Conservation (phyloP, 2,113 vertebrate species). For the Saguinus midas region DNA sequence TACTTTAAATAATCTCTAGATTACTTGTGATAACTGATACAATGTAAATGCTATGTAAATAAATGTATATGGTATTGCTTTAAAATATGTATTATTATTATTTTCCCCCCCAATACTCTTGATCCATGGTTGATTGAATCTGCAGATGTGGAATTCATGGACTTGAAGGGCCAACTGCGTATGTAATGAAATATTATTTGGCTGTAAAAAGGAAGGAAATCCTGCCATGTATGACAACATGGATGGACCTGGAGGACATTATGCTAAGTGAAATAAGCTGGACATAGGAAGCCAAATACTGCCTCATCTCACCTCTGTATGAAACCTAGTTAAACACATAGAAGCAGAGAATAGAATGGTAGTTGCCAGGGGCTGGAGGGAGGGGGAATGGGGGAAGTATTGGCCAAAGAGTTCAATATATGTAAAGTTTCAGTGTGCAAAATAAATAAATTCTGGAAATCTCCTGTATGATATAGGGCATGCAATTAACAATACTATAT, state of each 20-base stretch:
- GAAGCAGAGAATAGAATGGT: no score
- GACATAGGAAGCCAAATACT: neutral
- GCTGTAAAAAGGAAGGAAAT: neutral
- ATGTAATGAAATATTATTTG: neutral
- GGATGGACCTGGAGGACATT: neutral
- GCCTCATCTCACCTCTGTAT: neutral
- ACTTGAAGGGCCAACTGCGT: neutral
- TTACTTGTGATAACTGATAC: neutral
- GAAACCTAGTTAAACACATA: neutral
- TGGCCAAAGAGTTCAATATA: neutral
- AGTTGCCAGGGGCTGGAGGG: neutral
- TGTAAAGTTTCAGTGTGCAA: neutral
- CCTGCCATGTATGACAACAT: neutral
- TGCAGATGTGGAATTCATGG: neutral
- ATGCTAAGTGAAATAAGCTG: neutral
- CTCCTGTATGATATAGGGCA: neutral
- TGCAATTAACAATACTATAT: neutral
- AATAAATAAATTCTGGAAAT: neutral
- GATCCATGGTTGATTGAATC: neutral
- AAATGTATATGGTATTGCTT: neutral
- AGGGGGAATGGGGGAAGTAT: neutral
- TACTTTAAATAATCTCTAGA: neutral
- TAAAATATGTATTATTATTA: neutral
- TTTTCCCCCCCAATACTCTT: neutral
- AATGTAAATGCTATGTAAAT: neutral